phyloP scores from a whole-genome alignment of 2,113 vertebrate species.

The Leptosomus discolor region DNA sequence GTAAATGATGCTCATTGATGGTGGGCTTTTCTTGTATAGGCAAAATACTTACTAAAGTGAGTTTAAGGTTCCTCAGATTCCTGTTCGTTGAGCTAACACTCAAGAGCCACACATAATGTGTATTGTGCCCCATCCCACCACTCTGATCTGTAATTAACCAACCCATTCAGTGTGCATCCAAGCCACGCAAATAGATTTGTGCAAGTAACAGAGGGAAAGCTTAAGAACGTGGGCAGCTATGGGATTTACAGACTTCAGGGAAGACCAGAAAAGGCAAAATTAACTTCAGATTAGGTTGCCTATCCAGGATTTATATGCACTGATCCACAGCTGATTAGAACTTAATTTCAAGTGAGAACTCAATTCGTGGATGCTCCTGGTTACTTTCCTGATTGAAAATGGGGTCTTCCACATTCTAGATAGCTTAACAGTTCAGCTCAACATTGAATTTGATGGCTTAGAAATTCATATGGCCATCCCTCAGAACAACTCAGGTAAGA shows the following conservation, averaged over 20 bases:
- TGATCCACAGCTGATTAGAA: background rate
- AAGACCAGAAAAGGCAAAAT: background rate
- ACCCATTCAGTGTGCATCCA: background rate
- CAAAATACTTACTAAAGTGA: background rate
- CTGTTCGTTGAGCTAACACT: background rate
- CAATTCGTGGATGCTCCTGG: background rate
- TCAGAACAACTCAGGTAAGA: background rate
- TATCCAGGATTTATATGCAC: background rate
- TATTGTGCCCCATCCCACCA: background rate
- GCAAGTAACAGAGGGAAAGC: background rate
- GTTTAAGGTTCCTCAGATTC: background rate
- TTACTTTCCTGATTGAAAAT: background rate
- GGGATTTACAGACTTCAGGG: background rate
- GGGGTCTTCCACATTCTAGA: background rate
- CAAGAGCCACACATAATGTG: rapidly evolving
- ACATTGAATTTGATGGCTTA: too few species aligned
- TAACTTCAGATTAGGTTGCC: background rate
- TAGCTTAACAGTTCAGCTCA: background rate
- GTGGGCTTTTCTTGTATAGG: background rate
- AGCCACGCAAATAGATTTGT: background rate
- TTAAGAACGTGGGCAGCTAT: rapidly evolving
- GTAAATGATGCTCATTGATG: background rate
- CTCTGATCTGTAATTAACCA: background rate
- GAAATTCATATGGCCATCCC: background rate
- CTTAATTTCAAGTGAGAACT: background rate